phyloP scores from a whole-genome alignment of 2,888 invertebrate species.

The Fragum sueziense region DNA sequence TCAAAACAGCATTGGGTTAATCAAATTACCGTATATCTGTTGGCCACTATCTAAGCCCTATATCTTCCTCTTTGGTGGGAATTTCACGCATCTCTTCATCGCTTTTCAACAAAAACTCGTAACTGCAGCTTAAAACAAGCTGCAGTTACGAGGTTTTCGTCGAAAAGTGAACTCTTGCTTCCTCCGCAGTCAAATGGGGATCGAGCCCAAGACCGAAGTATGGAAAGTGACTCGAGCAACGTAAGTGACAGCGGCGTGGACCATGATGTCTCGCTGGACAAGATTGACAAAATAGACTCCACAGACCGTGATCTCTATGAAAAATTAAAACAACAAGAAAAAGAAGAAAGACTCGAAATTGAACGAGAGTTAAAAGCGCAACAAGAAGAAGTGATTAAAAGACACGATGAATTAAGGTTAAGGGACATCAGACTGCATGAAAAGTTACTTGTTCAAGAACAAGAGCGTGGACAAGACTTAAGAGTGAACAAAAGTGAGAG shows the following conservation, averaged over 20 bases:
- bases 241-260: conserved; percentile 64
- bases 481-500: conserved; percentile 65
- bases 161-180: too few species aligned
- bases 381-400: conserved; percentile 78
- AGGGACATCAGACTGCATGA: conserved; percentile 70
- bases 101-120: too few species aligned
- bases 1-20: too few species aligned
- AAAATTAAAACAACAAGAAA: conserved; percentile 81
- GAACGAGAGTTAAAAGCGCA: conserved; percentile 82
- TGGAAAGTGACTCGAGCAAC: conserved; percentile 71
- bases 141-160: too few species aligned
- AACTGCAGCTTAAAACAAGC: too few species aligned
- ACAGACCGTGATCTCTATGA: conserved; percentile 79
- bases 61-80: too few species aligned
- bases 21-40: too few species aligned
- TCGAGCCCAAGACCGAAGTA: conserved; percentile 52
- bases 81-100: too few species aligned
- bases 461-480: conserved; percentile 66
- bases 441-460: conserved; percentile 52
- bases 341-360: conserved; percentile 81
- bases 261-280: conserved; percentile 60
- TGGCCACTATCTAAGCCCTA: too few species aligned
- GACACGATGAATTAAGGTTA: conserved; percentile 73
- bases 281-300: conserved; percentile 76
- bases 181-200: conserved; percentile 77